phyloP scores from a whole-genome alignment of 1,140 invertebrate genomes.

The Linepithema humile region DNA sequence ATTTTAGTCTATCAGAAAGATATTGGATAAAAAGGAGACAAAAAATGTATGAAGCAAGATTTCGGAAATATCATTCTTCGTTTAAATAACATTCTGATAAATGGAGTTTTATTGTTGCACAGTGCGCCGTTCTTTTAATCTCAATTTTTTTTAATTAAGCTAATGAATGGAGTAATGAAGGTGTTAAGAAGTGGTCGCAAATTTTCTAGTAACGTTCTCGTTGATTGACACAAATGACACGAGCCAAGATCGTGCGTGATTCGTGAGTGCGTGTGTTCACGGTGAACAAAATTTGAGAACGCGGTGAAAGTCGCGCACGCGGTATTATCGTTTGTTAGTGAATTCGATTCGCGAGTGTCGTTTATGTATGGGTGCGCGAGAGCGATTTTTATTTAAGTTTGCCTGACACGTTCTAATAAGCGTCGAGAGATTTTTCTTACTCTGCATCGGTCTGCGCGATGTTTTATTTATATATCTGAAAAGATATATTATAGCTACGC shows the following conservation, averaged over 20 bases:
- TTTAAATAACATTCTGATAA: not conserved
- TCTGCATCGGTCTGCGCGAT: not conserved
- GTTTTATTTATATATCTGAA: not conserved
- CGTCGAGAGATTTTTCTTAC: not conserved
- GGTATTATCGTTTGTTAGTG: not conserved
- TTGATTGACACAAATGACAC: not conserved
- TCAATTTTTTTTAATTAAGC: not conserved
- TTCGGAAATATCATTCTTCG: not conserved
- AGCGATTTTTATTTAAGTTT: slow-evolving; percentile 18
- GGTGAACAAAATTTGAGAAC: slow-evolving; percentile 28
- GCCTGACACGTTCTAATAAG: slow-evolving; percentile 5
- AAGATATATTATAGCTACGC: not conserved
- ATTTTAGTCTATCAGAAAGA: too few relatives aligned
- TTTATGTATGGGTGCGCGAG: not conserved
- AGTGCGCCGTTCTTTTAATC: not conserved
- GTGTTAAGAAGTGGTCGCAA: not conserved
- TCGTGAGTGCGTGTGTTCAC: not conserved
- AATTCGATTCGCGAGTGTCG: slow-evolving; percentile 36
- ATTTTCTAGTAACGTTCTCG: not conserved
- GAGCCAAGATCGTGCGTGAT: not conserved
- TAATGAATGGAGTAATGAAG: slow-evolving; percentile 5
- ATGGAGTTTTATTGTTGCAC: not conserved
- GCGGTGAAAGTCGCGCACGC: slow-evolving; percentile 25
- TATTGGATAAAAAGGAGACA: too few relatives aligned
- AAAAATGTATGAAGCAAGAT: too few relatives aligned